Evolutionary conservation across 2,113 vertebrate genomes (phyloP).

Genomic region (Aegotheles bennettii): DNA sequence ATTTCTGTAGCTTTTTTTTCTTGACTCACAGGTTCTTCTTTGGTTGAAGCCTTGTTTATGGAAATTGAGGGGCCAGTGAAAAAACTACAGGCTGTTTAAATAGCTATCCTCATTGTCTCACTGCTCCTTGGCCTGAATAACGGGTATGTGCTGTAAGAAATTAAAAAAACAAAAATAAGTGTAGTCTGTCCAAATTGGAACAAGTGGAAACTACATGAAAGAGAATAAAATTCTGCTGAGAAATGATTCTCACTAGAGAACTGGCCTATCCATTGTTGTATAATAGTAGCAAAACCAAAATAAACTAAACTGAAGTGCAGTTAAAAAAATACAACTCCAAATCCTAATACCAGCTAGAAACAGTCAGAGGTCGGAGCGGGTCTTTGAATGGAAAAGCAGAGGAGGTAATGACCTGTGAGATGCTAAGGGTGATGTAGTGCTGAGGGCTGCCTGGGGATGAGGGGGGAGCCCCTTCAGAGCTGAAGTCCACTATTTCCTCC

Average conservation of each 20-base stretch:
- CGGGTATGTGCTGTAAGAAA: not conserved
- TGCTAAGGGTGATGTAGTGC: not conserved
- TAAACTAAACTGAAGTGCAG: not conserved
- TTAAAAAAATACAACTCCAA: not conserved
- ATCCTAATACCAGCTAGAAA: not conserved
- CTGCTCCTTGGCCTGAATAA: not conserved
- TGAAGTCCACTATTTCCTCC: not conserved
- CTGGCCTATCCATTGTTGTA: not conserved
- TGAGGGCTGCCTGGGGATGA: accelerated
- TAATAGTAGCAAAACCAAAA: not conserved
- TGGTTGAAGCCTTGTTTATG: not conserved
- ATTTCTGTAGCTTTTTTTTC: not conserved
- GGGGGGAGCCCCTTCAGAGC: not conserved
- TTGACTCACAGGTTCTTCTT: not conserved
- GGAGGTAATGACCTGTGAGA: not conserved
- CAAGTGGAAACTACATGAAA: not conserved
- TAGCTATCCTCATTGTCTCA: not conserved
- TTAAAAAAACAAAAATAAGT: not conserved
- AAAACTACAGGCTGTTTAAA: not conserved
- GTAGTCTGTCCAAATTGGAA: not conserved
- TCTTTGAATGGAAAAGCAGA: not conserved
- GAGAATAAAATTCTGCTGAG: not conserved
- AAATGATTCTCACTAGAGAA: not conserved
- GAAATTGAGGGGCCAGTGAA: not conserved
- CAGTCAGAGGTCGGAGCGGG: not conserved